Conservation (phyloP, 2,888 invertebrate species). For the Tetragonula carbonaria region DNA sequence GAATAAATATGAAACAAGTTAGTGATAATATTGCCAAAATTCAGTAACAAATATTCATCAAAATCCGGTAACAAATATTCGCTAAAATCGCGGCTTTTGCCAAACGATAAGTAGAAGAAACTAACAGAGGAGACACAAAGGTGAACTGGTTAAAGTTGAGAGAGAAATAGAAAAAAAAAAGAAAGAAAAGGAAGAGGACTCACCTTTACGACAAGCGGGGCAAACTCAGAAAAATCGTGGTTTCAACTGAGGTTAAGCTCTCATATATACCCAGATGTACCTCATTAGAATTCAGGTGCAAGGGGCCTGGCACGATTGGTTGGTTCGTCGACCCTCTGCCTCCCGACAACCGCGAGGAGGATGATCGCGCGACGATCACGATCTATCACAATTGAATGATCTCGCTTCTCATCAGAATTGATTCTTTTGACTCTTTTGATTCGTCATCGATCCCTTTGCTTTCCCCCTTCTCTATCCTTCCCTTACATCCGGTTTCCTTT, state of each 20-base stretch:
- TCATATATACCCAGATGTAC: conserved; percentile 81
- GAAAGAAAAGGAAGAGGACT: conserved; percentile 63
- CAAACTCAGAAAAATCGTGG: conserved; percentile 77
- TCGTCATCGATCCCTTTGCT: conserved; percentile 31
- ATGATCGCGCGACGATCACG: conserved; percentile 37
- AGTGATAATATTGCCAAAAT: no score
- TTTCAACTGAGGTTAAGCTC: conserved; percentile 73
- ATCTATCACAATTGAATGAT: conserved; percentile 41
- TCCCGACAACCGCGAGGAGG: conserved; percentile 64
- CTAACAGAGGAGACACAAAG: neutral
- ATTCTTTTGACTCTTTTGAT: neutral
- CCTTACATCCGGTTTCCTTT: neutral
- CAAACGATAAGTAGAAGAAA: no score
- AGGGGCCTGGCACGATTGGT: conserved; percentile 79
- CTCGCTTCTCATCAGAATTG: neutral
- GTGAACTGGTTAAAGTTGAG: neutral
- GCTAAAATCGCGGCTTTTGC: no score
- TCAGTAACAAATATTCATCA: no score
- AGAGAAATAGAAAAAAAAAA: conserved; percentile 20
- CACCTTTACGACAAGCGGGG: conserved; percentile 77
- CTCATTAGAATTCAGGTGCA: conserved; percentile 83
- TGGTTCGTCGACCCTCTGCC: conserved; percentile 81
- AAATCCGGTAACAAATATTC: no score
- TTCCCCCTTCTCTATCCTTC: neutral
- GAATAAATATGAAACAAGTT: no score